Percentiles rank a stretch among this genome's conserved stretches.
These are phyloP conservation scores for Gerris lacustris DNA, from an alignment of 2,888 invertebrate species.

Conservation along the genomic window DNA sequence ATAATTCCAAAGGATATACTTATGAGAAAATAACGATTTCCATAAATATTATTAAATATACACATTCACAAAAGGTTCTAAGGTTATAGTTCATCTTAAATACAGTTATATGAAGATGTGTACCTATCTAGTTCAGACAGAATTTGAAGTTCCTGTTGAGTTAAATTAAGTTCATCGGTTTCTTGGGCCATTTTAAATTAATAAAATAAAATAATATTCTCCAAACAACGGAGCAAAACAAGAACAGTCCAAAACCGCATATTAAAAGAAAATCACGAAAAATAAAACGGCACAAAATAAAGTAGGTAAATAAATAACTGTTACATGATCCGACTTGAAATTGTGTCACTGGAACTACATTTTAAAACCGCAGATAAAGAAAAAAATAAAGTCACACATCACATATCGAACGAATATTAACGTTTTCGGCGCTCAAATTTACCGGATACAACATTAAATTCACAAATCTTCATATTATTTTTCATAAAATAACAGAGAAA, in stretches of 20 bases:
- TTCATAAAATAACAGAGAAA: too few species aligned
- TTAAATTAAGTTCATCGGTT: constrained; percentile 56
- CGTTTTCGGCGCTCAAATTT: too few species aligned
- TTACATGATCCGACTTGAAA: constrained; percentile 7
- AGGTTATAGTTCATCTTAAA: too few species aligned
- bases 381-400: too few species aligned
- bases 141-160: constrained; percentile 71
- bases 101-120: too few species aligned
- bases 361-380: background rate
- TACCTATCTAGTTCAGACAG: constrained; percentile 81
- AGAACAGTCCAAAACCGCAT: background rate
- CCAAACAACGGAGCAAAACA: background rate
- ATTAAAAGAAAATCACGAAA: background rate
- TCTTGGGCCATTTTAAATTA: constrained; percentile 41
- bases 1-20: constrained; percentile 13
- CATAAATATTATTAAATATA: too few species aligned
- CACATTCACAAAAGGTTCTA: too few species aligned
- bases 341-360: constrained; percentile 6
- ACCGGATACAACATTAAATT: too few species aligned
- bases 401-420: too few species aligned
- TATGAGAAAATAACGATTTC: constrained; percentile 11
- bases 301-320: background rate
- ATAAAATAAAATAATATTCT: background rate
- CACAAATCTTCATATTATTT: too few species aligned
- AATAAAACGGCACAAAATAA: background rate